Percentiles rank a stretch among this genome's conserved stretches.
Evolutionary conservation across 1,140 invertebrate genomes (phyloP).

Genomic region (Pseudomyrmex concolor): DNA sequence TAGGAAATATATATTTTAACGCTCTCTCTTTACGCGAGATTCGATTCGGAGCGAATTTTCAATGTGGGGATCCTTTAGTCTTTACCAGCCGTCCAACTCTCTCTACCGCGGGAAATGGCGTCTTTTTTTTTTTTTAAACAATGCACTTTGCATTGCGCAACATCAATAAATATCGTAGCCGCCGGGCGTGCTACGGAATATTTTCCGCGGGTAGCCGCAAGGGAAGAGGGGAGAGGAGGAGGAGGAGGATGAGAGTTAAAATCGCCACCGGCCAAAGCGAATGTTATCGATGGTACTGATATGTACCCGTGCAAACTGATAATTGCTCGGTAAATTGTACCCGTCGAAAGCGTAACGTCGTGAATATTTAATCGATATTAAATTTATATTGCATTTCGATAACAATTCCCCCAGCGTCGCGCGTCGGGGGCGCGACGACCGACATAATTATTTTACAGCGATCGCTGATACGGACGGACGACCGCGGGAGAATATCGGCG

Average conservation of each 20-base stretch:
- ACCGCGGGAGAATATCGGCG: conserved; percentile 37
- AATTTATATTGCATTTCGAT: conserved; percentile 62
- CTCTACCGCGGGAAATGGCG: not conserved
- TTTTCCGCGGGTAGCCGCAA: conserved; percentile 33
- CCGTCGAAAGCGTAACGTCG: conserved; percentile 57
- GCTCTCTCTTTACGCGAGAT: not conserved
- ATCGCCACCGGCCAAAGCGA: conserved; percentile 52
- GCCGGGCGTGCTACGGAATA: conserved; percentile 30
- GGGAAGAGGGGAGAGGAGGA: too few species aligned
- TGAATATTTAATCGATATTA: conserved; percentile 63
- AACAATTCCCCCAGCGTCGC: conserved; percentile 55
- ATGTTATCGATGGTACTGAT: conserved; percentile 50
- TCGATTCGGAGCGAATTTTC: not conserved
- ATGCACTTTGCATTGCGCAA: conserved; percentile 47
- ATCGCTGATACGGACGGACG: conserved; percentile 49
- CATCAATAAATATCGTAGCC: conserved; percentile 57
- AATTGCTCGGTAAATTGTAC: conserved; percentile 59
- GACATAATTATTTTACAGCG: conserved; percentile 59
- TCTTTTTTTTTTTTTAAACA: conserved; percentile 42
- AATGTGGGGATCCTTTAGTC: conserved; percentile 6
- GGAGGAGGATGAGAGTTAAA: conserved; percentile 27
- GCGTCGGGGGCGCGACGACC: conserved; percentile 25
- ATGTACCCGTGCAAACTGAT: conserved; percentile 46
- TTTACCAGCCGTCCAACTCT: not conserved
- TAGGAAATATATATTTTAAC: conserved; percentile 3